phyloP scores from a whole-genome alignment of 2,888 invertebrate species.

The Marasmarcha lunaedactyla region DNA sequence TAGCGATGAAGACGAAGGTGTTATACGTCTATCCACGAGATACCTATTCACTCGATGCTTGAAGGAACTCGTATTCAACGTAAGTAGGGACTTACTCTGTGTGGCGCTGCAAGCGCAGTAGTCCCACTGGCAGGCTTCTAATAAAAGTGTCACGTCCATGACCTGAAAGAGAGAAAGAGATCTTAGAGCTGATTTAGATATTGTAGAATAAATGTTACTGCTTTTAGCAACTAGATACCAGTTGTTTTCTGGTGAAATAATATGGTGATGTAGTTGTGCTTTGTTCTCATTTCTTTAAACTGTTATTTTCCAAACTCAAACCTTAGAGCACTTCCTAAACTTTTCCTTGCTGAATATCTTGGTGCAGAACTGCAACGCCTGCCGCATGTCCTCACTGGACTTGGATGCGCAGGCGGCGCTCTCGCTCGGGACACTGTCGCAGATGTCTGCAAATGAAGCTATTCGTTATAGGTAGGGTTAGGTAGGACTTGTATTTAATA shows the following conservation, averaged over 20 bases:
- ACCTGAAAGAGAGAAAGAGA: conserved; percentile 36
- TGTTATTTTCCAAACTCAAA: conserved; percentile 17
- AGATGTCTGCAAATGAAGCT: conserved; percentile 64
- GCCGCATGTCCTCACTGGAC: conserved; percentile 32
- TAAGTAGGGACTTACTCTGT: conserved; percentile 32
- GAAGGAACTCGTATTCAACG: too few species aligned
- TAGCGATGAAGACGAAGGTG: too few species aligned
- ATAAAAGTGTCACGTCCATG: conserved; percentile 74
- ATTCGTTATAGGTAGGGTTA: too few species aligned
- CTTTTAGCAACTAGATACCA: too few species aligned
- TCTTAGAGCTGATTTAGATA: too few species aligned
- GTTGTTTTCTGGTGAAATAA: too few species aligned
- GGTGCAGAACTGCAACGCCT: conserved; percentile 73
- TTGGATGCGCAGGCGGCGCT: conserved; percentile 55
- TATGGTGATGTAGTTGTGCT: too few species aligned
- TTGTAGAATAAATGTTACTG: too few species aligned
- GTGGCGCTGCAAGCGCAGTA: conserved; percentile 77
- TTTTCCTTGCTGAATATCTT: conserved; percentile 74
- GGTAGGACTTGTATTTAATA: too few species aligned
- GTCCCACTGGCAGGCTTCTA: conserved; percentile 83
- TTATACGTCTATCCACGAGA: too few species aligned
- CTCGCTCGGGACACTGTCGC: conserved; percentile 63
- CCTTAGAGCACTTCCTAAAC: conserved; percentile 74
- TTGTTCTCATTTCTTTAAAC: too few species aligned
- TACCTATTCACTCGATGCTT: too few species aligned